These are phyloP conservation scores for Oxytorus armatus DNA, from an alignment of 2,888 invertebrate genomes.

Conservation along the genomic window DNA sequence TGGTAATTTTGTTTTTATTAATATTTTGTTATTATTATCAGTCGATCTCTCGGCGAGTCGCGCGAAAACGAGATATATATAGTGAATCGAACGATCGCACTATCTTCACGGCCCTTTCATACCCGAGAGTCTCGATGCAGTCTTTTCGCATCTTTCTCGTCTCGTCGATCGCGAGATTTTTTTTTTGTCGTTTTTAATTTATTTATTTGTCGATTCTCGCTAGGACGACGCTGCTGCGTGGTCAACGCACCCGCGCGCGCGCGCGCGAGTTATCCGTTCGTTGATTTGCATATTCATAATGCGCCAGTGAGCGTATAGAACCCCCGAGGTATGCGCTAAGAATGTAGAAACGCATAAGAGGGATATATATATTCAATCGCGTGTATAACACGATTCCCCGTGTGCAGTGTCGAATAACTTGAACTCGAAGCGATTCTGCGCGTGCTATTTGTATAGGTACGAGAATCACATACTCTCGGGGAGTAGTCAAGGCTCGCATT, in stretches of 20 bases:
- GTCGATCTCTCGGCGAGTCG: conserved; percentile 18
- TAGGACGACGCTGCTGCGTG: conserved; percentile 57
- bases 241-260: conserved; percentile 74
- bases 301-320: conserved; percentile 51
- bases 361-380: neutral
- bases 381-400: conserved; percentile 1
- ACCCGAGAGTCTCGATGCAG: conserved; percentile 14
- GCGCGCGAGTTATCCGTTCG: conserved; percentile 72
- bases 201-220: neutral
- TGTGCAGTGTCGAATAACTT: neutral
- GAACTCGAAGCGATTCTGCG: conserved; percentile 38
- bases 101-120: neutral
- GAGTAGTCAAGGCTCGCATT: conserved; percentile 40
- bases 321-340: conserved; percentile 71
- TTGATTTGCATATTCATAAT: conserved; percentile 77
- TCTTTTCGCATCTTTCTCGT: conserved; percentile 28
- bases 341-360: conserved; percentile 73
- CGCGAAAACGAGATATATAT: conserved; percentile 1
- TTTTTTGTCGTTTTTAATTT: neutral
- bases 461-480: neutral
- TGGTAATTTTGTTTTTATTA: conserved; percentile 18
- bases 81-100: conserved; percentile 8
- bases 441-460: neutral
- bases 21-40: neutral
- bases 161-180: conserved; percentile 30